phyloP scores from a whole-genome alignment of 2,113 vertebrate genomes.

The Athene noctua region DNA sequence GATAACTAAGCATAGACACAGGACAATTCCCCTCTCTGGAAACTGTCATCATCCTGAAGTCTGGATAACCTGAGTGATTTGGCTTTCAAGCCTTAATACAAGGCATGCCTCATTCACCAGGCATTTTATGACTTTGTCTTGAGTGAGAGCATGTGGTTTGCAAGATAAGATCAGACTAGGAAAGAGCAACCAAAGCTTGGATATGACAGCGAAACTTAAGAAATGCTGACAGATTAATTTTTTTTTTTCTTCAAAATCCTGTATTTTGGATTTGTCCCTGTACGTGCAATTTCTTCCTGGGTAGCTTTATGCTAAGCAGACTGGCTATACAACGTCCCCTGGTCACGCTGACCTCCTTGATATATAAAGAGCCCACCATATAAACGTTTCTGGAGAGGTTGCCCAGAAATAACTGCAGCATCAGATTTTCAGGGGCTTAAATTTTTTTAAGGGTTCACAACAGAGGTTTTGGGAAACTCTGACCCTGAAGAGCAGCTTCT shows the following conservation, averaged over 20 bases:
- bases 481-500: neutral
- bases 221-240: slow-evolving; percentile 1
- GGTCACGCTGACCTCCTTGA: neutral
- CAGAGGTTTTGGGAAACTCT: neutral
- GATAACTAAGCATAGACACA: neutral
- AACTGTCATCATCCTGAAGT: neutral
- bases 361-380: neutral
- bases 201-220: neutral
- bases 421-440: neutral
- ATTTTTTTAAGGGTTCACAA: neutral
- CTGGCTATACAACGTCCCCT: neutral
- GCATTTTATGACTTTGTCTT: neutral
- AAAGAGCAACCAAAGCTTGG: neutral
- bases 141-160: slow-evolving; percentile 6
- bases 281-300: neutral
- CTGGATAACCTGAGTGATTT: neutral
- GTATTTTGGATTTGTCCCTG: neutral
- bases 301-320: neutral
- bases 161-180: slow-evolving; percentile 32
- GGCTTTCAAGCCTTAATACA: neutral
- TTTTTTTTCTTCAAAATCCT: neutral
- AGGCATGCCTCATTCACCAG: neutral
- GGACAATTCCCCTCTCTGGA: neutral
- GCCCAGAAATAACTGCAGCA: neutral
- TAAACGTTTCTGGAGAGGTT: neutral